Evolutionary conservation across 35 echinoderm and acorn worm species (phyloP).

Genomic region (Ophioderma brevispina): DNA sequence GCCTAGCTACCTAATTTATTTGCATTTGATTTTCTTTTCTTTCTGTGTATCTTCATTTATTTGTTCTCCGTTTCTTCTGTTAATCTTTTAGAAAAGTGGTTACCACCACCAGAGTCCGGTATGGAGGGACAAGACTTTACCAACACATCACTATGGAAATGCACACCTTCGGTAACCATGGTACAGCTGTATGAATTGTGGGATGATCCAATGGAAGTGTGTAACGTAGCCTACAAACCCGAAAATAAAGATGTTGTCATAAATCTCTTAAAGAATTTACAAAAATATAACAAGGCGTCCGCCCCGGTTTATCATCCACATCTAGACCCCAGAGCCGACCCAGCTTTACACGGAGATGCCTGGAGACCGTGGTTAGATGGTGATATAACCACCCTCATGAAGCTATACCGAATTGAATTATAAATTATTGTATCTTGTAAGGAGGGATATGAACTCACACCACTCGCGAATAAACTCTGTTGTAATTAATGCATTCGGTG

Average conservation of each 20-base stretch:
- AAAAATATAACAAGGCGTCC: slow-evolving; percentile 10
- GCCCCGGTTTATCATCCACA: slow-evolving; percentile 15
- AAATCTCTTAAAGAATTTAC: not conserved
- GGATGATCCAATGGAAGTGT: slow-evolving; percentile 6
- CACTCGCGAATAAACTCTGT: no score
- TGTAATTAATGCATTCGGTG: no score
- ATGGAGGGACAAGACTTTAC: no score
- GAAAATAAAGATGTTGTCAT: not conserved
- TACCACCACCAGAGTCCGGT: no score
- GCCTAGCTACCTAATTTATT: no score
- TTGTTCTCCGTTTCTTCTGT: no score
- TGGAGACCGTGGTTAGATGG: slow-evolving; percentile 37
- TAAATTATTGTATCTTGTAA: no score
- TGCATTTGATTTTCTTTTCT: no score
- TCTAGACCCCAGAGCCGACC: not conserved
- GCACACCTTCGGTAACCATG: not conserved
- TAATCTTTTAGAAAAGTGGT: no score
- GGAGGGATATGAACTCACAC: no score
- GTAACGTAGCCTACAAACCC: not conserved
- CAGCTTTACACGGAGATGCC: slow-evolving; percentile 15
- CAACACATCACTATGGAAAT: not conserved
- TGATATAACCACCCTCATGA: not conserved
- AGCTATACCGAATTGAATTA: no score
- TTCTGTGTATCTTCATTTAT: no score
- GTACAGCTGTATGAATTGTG: slow-evolving; percentile 30